These are phyloP conservation scores for Leptopterna dolabrata DNA, from an alignment of 2,888 invertebrate species.

Conservation along the genomic window DNA sequence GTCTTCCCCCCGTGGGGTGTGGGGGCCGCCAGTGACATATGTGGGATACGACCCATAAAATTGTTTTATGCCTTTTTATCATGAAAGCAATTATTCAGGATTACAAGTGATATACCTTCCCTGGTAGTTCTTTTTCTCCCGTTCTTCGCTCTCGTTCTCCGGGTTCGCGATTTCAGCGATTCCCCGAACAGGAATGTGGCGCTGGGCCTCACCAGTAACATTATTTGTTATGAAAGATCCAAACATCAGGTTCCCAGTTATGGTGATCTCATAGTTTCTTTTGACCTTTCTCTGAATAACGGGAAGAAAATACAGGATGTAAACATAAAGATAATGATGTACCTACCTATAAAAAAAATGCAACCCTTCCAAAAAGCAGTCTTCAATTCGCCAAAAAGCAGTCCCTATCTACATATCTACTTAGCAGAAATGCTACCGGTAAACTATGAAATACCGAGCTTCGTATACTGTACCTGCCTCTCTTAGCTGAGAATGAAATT, in stretches of 20 bases:
- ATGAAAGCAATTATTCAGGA: conserved; percentile 21
- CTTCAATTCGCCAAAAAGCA: no score
- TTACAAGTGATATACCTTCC: conserved; percentile 11
- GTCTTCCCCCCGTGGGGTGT: background rate
- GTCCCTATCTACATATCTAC: no score
- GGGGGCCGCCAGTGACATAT: conserved; percentile 22
- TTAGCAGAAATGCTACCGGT: no score
- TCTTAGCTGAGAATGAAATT: no score
- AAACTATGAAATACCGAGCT: no score
- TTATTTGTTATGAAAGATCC: background rate
- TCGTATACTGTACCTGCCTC: no score
- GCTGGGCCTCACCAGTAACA: background rate
- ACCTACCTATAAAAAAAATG: no score
- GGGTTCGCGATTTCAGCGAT: background rate
- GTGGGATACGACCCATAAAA: conserved; percentile 16
- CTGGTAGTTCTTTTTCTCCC: background rate
- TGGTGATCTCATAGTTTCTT: background rate
- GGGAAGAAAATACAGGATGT: background rate
- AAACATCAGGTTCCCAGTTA: background rate
- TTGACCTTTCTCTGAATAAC: background rate
- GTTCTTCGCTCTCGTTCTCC: background rate
- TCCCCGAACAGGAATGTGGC: background rate
- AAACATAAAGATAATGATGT: no score
- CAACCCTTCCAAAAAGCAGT: no score
- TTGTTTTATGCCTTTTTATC: conserved; percentile 25